These are phyloP conservation scores for Apamea crenata DNA, from an alignment of 2,888 invertebrate species.

Conservation along the genomic window DNA sequence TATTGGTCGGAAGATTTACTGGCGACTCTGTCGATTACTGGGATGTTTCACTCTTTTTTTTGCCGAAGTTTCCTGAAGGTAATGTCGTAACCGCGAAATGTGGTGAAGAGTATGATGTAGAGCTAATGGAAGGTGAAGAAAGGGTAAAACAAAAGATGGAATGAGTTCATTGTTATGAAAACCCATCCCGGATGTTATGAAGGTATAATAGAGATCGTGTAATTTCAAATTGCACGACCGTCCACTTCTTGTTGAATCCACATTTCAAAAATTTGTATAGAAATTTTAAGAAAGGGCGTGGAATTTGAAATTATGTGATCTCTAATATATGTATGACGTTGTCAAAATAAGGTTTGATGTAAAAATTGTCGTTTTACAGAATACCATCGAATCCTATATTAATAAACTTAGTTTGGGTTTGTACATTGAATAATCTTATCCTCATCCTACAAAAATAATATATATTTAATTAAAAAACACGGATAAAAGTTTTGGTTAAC, in stretches of 20 bases:
- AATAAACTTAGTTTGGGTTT: background rate
- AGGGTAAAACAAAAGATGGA: conserved; percentile 20
- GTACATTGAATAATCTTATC: background rate
- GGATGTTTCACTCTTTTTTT: conserved; percentile 61
- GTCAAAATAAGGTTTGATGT: background rate
- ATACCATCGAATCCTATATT: background rate
- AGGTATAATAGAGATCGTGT: no score
- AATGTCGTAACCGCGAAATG: conserved; percentile 59
- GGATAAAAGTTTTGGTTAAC: background rate
- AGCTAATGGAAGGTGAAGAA: conserved; percentile 21
- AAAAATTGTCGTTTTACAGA: fast-evolving
- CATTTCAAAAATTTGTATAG: no score
- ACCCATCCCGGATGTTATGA: background rate
- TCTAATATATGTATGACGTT: no score
- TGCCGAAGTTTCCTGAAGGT: conserved; percentile 38
- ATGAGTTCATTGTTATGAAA: conserved; percentile 5
- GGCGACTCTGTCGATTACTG: conserved; percentile 69
- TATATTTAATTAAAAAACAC: background rate
- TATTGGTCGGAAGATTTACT: conserved; percentile 85
- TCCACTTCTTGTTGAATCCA: no score
- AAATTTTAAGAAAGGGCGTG: no score
- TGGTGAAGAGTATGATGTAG: conserved; percentile 26
- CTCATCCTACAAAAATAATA: background rate
- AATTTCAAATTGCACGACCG: no score
- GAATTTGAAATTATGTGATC: no score